phyloP scores from a whole-genome alignment of 2,888 invertebrate genomes.

The Stenurella melanura region DNA sequence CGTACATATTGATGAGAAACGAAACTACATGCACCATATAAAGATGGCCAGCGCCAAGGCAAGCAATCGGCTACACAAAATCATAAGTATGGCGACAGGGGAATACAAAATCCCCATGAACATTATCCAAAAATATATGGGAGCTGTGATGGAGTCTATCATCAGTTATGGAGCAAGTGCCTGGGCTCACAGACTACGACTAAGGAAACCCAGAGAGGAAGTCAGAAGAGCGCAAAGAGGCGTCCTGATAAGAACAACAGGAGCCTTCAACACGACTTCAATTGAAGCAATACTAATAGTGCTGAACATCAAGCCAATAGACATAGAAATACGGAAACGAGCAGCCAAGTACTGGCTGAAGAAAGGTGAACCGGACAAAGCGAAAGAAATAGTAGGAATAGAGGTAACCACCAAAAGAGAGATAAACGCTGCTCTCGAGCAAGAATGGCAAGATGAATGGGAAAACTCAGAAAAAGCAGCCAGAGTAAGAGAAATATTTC shows the following conservation, averaged over 20 bases:
- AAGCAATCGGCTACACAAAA: no score
- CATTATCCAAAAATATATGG: no score
- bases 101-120: no score
- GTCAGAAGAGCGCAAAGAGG: conserved; percentile 27
- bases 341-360: conserved; percentile 25
- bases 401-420: background rate
- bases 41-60: no score
- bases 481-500: background rate
- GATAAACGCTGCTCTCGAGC: no score
- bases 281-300: conserved; percentile 1
- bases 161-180: conserved; percentile 6
- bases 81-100: no score
- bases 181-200: conserved; percentile 29
- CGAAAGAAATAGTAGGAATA: background rate
- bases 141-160: background rate
- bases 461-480: background rate
- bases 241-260: conserved; percentile 30
- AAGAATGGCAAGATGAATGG: background rate
- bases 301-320: conserved; percentile 13
- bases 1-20: no score
- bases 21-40: no score
- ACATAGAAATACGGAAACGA: conserved; percentile 14
- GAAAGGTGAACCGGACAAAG: background rate
- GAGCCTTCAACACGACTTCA: conserved; percentile 29
- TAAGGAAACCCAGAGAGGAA: background rate